Percentiles rank a stretch among this genome's conserved stretches.
phyloP scores from a whole-genome alignment of 1,140 invertebrate species.

The Zaprionus vittiger region DNA sequence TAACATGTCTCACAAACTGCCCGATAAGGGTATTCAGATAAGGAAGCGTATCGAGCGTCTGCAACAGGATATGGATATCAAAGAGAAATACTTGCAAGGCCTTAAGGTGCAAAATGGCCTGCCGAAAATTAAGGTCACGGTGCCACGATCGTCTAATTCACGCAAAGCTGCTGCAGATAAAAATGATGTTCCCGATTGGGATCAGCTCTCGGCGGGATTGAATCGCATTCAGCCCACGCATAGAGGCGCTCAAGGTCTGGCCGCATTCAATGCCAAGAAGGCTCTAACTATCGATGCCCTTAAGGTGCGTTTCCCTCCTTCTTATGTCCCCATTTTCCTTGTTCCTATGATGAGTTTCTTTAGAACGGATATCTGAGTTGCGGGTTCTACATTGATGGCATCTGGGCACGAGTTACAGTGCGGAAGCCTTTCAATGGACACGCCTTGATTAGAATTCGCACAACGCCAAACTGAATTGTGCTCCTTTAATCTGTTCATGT shows the following conservation, averaged over 20 bases:
- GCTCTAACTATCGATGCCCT: slow-evolving; percentile 72
- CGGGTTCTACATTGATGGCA: slow-evolving; percentile 2
- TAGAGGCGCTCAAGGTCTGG: slow-evolving; percentile 71
- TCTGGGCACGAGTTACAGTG: slow-evolving; percentile 74
- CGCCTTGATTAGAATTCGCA: slow-evolving; percentile 51
- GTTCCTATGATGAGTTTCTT: slow-evolving; percentile 51
- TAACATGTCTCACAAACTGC: slow-evolving; percentile 59
- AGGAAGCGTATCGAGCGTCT: slow-evolving; percentile 57
- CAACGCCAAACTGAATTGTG: slow-evolving; percentile 14
- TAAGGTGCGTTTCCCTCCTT: slow-evolving; percentile 52
- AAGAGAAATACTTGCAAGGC: slow-evolving; percentile 26
- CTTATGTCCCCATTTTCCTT: neutral
- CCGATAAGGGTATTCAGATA: slow-evolving; percentile 73
- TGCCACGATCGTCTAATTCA: neutral
- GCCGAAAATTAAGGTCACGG: slow-evolving; percentile 24
- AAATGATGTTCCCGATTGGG: slow-evolving; percentile 32
- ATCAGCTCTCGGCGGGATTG: slow-evolving; percentile 66
- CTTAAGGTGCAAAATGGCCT: slow-evolving; percentile 40
- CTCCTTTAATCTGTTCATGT: neutral
- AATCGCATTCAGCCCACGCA: slow-evolving; percentile 69
- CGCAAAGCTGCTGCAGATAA: neutral
- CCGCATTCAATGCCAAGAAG: slow-evolving; percentile 77
- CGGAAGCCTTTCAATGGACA: slow-evolving; percentile 29
- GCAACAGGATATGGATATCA: slow-evolving; percentile 44
- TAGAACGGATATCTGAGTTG: slow-evolving; percentile 76